phyloP scores from a whole-genome alignment of 2,888 invertebrate genomes.

The Dryococelus australis region DNA sequence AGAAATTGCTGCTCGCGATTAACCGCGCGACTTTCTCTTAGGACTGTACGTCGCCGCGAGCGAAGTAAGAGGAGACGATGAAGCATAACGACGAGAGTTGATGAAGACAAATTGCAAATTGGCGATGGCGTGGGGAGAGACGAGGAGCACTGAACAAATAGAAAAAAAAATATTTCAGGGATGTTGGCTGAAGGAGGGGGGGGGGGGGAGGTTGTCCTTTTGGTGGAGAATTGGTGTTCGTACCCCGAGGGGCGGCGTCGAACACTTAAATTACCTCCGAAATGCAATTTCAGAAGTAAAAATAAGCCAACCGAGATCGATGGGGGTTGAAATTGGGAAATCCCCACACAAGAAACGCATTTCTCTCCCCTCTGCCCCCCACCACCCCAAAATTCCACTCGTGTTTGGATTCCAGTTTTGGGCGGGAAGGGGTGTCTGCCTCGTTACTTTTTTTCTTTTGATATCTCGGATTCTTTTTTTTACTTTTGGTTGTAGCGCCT shows the following conservation, averaged over 20 bases:
- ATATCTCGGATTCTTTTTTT: no score
- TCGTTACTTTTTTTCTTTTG: no score
- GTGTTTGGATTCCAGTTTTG: no score
- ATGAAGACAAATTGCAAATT: constrained; percentile 16
- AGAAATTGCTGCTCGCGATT: no score
- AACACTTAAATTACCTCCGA: background rate
- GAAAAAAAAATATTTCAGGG: background rate
- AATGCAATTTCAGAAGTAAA: background rate
- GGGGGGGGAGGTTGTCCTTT: background rate
- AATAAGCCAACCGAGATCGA: background rate
- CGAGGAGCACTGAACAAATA: background rate
- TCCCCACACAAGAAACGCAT: background rate
- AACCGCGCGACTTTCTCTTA: background rate
- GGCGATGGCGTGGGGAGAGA: background rate
- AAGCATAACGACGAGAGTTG: background rate
- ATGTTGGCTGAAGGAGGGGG: background rate
- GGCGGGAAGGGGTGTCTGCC: no score
- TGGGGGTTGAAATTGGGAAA: constrained; percentile 3
- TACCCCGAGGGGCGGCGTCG: background rate
- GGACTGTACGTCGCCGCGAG: background rate
- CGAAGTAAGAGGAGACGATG: no score
- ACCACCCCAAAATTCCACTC: no score
- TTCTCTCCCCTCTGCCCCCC: background rate
- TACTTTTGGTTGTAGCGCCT: no score
- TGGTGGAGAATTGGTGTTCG: background rate